Base-by-base conservation (phyloP, 2,888 invertebrate species). In the Drosophila vallismaia region DNA sequence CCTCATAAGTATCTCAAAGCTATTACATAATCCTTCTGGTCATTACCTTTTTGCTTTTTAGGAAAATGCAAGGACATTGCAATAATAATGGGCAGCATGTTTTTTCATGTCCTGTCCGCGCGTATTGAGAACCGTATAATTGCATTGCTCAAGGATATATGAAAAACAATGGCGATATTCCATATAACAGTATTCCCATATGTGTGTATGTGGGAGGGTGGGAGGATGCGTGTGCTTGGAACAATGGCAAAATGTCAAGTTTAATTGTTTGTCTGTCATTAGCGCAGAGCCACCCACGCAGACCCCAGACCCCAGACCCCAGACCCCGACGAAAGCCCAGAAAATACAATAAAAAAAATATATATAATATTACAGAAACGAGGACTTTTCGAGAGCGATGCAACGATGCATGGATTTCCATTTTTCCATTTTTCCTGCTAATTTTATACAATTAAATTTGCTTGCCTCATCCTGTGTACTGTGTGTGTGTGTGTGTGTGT, bases 191-290 rank as follows among this genome's bases (percentile, higher is more conserved):
- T 14, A 14, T 40, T 3, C 7, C 19, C 42, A 44, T 9, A 14
- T 19, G 2, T 5, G 9, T 14, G 38, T 53, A 54, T 53, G 40
- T 54, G 44, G n/a, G n/a, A n/a, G 19, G 19, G 19, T 19, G 19
- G 19, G 19, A 2, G 2, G 19, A 19, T 19, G 19, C 19, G 19
- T 59, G 71, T 58, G 57, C 19, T 38, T 24, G 57, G 44, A 66
- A 82, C 79, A 82, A 79, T 77, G 69, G 80, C 72, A 44, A 81
- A 80, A 81, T 81, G 81, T 81, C 81, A 81, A 81, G 83, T 81
- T 81, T 81, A 81, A 81, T 81, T 82, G 81, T 82, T 78, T 82
- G 81, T 77, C 78, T 83, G 83, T 82, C 82, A 82, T 81, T 78
- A 80, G 78, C 76, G 69, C 62, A 52, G 68, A 69, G 28, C 28